Conservation (phyloP, 2,888 invertebrate species). For the Temnothorax ravouxi region DNA sequence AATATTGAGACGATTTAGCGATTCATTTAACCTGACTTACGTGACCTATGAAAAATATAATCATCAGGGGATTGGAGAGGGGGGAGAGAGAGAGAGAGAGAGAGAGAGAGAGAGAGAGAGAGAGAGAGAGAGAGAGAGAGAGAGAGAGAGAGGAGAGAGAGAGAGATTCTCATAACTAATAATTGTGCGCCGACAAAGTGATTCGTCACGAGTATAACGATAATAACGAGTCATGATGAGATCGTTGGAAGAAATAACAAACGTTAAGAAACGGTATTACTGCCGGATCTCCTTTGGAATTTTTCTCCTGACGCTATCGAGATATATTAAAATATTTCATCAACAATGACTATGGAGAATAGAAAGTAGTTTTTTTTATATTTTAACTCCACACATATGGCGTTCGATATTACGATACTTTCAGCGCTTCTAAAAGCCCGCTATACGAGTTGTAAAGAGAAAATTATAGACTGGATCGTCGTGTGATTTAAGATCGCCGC, state of each 20-base stretch:
- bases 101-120: not conserved
- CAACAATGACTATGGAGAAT: not conserved
- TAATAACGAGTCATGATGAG: conserved; percentile 12
- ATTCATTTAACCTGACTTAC: conserved; percentile 74
- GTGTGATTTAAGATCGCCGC: conserved; percentile 14
- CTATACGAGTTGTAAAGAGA: conserved; percentile 16
- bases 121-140: not conserved
- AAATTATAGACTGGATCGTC: conserved; percentile 37
- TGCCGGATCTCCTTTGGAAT: not conserved
- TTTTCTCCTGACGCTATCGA: not conserved
- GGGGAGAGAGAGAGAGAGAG: not conserved
- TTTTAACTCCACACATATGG: not conserved
- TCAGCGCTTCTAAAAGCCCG: not conserved
- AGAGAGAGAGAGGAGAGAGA: not conserved
- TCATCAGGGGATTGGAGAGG: conserved; percentile 26
- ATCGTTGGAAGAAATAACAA: conserved; percentile 3
- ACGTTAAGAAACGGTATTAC: not conserved
- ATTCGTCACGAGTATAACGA: conserved; percentile 1
- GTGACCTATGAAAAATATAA: conserved; percentile 19
- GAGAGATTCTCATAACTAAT: not conserved
- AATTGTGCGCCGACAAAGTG: conserved; percentile 12
- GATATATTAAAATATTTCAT: conserved; percentile 1
- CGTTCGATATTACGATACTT: conserved; percentile 5
- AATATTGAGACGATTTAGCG: conserved; percentile 81
- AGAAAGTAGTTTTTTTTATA: not conserved